Evolutionary conservation across 2,888 invertebrate species (phyloP).

Genomic region (Alsophila aescularia): DNA sequence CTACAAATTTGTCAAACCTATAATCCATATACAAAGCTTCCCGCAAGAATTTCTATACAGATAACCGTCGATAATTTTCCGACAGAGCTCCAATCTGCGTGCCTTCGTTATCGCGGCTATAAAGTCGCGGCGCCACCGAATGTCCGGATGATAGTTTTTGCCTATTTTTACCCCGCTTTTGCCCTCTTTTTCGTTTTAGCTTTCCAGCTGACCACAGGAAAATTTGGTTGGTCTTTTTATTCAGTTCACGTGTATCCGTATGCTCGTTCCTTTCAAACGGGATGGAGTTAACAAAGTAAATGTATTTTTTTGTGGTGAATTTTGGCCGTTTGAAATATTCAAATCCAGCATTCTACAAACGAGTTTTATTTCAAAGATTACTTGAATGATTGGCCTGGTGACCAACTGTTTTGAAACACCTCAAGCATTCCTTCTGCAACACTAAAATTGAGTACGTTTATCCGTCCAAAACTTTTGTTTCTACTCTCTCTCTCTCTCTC

Average conservation of each 20-base stretch:
- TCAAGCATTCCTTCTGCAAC: too few species aligned
- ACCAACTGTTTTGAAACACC: too few species aligned
- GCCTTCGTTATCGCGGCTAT: conserved; percentile 66
- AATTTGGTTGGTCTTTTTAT: conserved; percentile 48
- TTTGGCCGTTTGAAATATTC: background rate
- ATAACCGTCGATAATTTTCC: conserved; percentile 44
- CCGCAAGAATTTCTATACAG: conserved; percentile 33
- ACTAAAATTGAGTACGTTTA: background rate
- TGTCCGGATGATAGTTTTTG: conserved; percentile 61
- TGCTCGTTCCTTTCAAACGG: conserved; percentile 32
- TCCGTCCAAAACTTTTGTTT: background rate
- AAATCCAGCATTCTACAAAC: too few species aligned
- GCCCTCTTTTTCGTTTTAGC: conserved; percentile 41
- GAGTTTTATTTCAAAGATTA: too few species aligned
- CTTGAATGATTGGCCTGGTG: too few species aligned
- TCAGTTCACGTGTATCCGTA: conserved; percentile 34
- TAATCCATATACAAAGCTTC: conserved; percentile 25
- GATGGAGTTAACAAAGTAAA: conserved; percentile 28
- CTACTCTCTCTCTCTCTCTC: too few species aligned
- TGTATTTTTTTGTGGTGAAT: conserved; percentile 22
- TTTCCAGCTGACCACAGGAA: conserved; percentile 59
- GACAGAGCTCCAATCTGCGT: conserved; percentile 40
- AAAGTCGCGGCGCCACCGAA: conserved; percentile 55
- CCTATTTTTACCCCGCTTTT: conserved; percentile 24
- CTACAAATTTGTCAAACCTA: too few species aligned